These are phyloP conservation scores for Agrypnia vestita DNA, from an alignment of 1,140 invertebrate genomes.

Conservation along the genomic window DNA sequence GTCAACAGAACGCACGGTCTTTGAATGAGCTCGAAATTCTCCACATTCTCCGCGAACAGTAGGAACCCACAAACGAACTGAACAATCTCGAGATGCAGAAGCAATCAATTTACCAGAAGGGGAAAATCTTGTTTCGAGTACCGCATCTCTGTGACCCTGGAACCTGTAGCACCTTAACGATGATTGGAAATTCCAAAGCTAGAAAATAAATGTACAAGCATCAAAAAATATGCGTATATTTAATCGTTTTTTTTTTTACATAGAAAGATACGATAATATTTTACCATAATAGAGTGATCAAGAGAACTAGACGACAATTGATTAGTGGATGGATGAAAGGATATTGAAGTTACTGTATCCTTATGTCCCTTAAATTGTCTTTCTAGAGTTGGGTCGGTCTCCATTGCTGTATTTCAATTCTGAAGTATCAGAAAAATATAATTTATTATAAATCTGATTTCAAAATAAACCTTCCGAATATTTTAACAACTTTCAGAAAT, in stretches of 20 bases:
- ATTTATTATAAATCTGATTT: neutral
- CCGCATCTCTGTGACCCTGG: conserved; percentile 77
- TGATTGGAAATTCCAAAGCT: conserved; percentile 83
- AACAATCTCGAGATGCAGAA: conserved; percentile 87
- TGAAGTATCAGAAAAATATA: neutral
- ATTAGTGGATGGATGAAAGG: conserved; percentile 83
- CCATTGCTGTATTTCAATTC: neutral
- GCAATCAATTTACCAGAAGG: conserved; percentile 87
- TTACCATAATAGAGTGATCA: conserved; percentile 82
- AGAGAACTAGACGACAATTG: conserved; percentile 85
- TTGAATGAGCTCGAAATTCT: conserved; percentile 86
- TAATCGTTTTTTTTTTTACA: neutral
- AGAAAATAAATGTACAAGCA: conserved; percentile 30
- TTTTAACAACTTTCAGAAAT: conserved; percentile 35
- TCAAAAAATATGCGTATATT: neutral
- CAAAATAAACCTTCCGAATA: neutral
- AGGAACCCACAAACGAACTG: conserved; percentile 89
- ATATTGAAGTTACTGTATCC: conserved; percentile 81
- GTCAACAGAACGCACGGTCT: conserved; percentile 84
- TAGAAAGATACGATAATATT: conserved; percentile 4
- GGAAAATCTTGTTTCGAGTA: conserved; percentile 83
- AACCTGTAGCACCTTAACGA: conserved; percentile 79
- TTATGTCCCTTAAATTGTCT: conserved; percentile 88
- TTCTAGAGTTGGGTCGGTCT: conserved; percentile 78
- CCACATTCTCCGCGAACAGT: conserved; percentile 82